Conservation (phyloP, 2,888 invertebrate species). For the Erebia palarica region DNA sequence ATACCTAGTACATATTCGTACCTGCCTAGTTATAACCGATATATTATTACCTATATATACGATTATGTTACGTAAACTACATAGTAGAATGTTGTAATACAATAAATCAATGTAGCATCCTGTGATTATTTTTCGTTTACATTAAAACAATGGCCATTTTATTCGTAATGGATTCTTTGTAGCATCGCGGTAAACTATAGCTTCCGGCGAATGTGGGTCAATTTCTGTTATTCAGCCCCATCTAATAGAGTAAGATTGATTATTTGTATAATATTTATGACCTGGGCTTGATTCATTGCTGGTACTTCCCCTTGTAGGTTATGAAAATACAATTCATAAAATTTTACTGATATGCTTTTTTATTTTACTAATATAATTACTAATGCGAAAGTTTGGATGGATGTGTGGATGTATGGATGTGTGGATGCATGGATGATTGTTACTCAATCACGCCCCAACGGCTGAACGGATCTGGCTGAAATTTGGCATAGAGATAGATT, state of each 20-base stretch:
- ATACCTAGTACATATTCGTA: too few relatives aligned
- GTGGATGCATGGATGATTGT: too few relatives aligned
- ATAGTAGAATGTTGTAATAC: constrained; percentile 39
- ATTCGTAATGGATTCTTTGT: constrained; percentile 71
- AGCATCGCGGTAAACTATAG: constrained; percentile 66
- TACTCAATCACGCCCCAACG: too few relatives aligned
- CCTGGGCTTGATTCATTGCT: not conserved
- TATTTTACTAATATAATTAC: too few relatives aligned
- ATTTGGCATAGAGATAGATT: too few relatives aligned
- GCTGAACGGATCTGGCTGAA: too few relatives aligned
- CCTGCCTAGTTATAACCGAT: not conserved
- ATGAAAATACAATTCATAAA: not conserved
- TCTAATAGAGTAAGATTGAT: constrained; percentile 23
- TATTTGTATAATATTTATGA: constrained; percentile 9
- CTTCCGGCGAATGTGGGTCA: constrained; percentile 68
- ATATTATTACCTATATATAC: not conserved
- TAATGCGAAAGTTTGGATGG: too few relatives aligned
- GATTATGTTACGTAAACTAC: constrained; percentile 26
- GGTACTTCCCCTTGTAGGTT: not conserved
- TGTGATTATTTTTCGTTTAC: constrained; percentile 66
- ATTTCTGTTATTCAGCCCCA: constrained; percentile 44
- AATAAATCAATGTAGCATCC: constrained; percentile 72
- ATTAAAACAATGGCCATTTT: constrained; percentile 76
- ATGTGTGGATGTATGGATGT: too few relatives aligned
- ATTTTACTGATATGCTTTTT: too few relatives aligned